Base-by-base conservation (phyloP, 2,888 invertebrate species). In the Schrankia costaestrigalis region DNA sequence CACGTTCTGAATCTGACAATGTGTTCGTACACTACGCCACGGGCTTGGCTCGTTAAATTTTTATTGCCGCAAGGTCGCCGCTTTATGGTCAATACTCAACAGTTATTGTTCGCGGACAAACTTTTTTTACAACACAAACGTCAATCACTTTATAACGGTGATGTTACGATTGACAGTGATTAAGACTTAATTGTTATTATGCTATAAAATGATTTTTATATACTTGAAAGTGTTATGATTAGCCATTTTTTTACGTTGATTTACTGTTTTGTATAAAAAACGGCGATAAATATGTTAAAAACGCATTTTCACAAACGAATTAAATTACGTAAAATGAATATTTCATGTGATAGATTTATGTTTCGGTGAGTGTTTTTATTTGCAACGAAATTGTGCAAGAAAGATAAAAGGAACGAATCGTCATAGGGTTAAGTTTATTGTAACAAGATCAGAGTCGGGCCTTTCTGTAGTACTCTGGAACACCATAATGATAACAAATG, bases 21-120 rank as follows among this genome's bases (percentile, higher is more conserved):
- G 67, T 78, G 77, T 72, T 79, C 70, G 70, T 73, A 79, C 71
- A 65, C 63, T 60, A 71, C 66, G 60, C 72, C 63, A 70, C 79
- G 72, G 74, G 72, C 72, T 73, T 68, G 65, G 75, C 79, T 87
- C 85, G 88, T 89, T 88, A 89, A 89, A 87, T 83, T 88, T 89
- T 89, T 89, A 89, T 87, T 76, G 77, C 87, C 79, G 56, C 89
- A 89, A 89, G 89, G 89, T 89, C 89, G 84, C 71, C 79, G 72
- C 73, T 89, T 89, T 89, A 89, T 87, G 88, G 87, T 86, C 87
- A 85, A 85, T 89, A 78, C 86, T 78, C 71, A 78, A 76, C 78
- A 76, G 81, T 85, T 82, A 86, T 86, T 85, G 86, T 86, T 84
- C 72, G 76, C 77, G 65, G 74, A 70, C 77, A 58, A 72, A 74